Evolutionary conservation across 2,113 vertebrate genomes (phyloP), one percentile per base, ranked within the genome.

Genomic region (Oostethus manadensis): DNA sequence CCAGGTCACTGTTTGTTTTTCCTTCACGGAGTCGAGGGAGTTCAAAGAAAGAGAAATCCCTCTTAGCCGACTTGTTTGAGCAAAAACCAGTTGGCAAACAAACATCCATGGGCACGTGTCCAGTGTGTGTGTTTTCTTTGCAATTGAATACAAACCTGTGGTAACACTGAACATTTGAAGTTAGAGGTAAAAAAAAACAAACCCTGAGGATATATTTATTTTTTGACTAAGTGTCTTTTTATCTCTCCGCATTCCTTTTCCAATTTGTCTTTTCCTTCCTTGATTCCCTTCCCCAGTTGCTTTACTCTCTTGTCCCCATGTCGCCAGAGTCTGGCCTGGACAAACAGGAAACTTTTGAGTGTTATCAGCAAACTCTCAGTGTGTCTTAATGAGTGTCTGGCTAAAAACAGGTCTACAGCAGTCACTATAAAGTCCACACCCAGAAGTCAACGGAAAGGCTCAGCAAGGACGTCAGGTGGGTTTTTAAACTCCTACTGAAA

Each of bases 341-440:
- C 73, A 77, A 83, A 83, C 83, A 84, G 84, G 83, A 86, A 88
- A 68, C 70, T 65, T 82, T 81, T 75, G n/a, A 78, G 64, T 70
- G 66, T 80, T 88, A 85, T 85, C 81, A 73, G 66, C 33, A 6
- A 18, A 53, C 68, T 60, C 68, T 79, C 69, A 77, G 56, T 76
- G 76, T 70, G 66, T 83, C 64, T 66, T 74, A 75, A 79, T 75
- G 68, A 82, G 68, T 57, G 58, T 81, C 62, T 54, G 58, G 51
- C 68, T 51, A 64, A 71, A 79, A 66, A 79, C 70, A 51, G 58
- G 62, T 73, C 59, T 71, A 58, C 17, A 56, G 62, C 35, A 18
- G 43, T 6, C n/a, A n/a, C n/a, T n/a, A n/a, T n/a, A n/a, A n/a
- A n/a, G 60, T 64, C 75, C 78, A 63, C 78, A 75, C 84, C 78